Evolutionary conservation across 1,140 invertebrate species (phyloP).

Genomic region (Planococcus citri): DNA sequence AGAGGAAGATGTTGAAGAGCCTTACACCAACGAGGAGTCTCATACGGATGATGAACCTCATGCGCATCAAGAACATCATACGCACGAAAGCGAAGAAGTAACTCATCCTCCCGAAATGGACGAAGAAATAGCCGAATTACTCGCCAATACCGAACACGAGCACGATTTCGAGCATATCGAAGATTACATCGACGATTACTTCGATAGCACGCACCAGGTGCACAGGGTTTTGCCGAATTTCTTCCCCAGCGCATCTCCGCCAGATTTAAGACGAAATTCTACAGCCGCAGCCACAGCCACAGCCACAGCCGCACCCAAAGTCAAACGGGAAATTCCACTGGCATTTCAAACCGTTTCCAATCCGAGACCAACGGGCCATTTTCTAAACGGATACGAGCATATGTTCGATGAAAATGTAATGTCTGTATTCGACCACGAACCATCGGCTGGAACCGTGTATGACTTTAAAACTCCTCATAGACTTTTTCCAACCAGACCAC

Average conservation of each 20-base stretch:
- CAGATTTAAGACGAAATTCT: not conserved
- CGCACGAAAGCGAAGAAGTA: conserved; percentile 10
- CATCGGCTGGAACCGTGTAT: not conserved
- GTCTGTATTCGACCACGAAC: conserved; percentile 23
- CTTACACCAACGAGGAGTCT: not conserved
- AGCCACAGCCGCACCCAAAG: not conserved
- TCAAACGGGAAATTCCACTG: conserved; percentile 1
- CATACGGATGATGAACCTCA: not conserved
- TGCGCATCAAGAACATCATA: conserved; percentile 9
- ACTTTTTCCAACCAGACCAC: not conserved
- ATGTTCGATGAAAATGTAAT: conserved; percentile 23
- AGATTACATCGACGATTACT: conserved; percentile 10
- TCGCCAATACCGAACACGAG: conserved; percentile 5
- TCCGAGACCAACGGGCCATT: not conserved
- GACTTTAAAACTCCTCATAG: not conserved
- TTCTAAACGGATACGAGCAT: conserved; percentile 23
- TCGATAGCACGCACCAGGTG: not conserved
- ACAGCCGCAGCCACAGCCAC: not conserved
- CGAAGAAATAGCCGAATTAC: not conserved
- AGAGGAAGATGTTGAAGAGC: conserved; percentile 15
- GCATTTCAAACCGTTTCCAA: not conserved
- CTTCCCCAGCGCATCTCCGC: not conserved
- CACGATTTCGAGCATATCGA: not conserved
- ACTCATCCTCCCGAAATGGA: conserved; percentile 6
- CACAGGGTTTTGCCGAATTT: not conserved